Evolutionary conservation across 1,140 invertebrate genomes (phyloP), one percentile per base, ranked within the genome.

Genomic region (Trialeurodes vaporariorum): DNA sequence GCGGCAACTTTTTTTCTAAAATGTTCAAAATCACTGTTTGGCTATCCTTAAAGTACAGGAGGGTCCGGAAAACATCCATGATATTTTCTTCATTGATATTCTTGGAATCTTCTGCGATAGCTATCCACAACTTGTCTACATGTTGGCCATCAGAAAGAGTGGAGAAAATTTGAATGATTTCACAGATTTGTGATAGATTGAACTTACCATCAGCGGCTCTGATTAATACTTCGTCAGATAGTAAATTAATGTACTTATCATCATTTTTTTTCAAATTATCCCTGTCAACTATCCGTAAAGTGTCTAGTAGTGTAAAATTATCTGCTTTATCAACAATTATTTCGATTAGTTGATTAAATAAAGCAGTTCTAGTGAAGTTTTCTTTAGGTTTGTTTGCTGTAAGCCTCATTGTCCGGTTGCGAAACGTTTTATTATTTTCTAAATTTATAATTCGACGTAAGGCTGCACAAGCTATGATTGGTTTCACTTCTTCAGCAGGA

Each of bases 81-180:
- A 89, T 78, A 76, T 86, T 85, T 13, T 76, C 74, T 67, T 80
- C 79, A 74, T 82, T 78, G 22, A 90, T 85, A 21, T 86, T 80
- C 23, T 79, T 73, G 67, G 85, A 80, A 68, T 79, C 81, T 11
- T 81, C 81, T 34, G 82, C 76, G 65, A 90, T 82, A 27, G 86
- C 86, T 70, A 84, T 76, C 88, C 88, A 90, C n/a, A 89, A 72
- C 73, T 83, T 83, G 69, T 90, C 86, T 63, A 87, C 78, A 17
- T 77, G 76, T 27, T 81, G 64, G 63, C 73, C 40, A 75, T 71
- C 65, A 75, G 78, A 70, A 68, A 78, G 69, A 72, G 75, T 64
- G 77, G 77, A 75, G 77, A 83, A 70, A 63, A 77, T 73, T 61
- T 76, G 74, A 25, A 84, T 77, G 66, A 85, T 79, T 66, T 83